Evolutionary conservation across 2,113 vertebrate genomes (phyloP).

Genomic region (Vulpes ferrilata): DNA sequence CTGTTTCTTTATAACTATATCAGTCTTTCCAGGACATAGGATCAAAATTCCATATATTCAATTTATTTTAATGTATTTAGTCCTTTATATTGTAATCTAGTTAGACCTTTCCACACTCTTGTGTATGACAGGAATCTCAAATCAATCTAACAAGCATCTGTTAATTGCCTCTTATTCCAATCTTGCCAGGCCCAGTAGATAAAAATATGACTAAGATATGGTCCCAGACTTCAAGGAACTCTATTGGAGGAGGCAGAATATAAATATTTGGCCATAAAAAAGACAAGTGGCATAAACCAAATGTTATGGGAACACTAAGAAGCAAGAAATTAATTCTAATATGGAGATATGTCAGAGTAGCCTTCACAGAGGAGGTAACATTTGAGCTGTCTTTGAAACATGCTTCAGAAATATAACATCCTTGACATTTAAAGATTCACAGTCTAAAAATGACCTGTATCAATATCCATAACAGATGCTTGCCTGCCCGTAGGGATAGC

Average conservation of each 20-base stretch:
- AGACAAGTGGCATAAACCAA: conserved; percentile 13
- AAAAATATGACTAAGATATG: not conserved
- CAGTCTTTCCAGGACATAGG: not conserved
- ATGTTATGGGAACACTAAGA: not conserved
- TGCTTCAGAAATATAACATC: conserved; percentile 3
- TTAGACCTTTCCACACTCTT: not conserved
- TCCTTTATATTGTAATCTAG: not conserved
- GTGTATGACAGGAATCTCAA: not conserved
- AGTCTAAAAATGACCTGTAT: not conserved
- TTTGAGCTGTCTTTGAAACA: conserved; percentile 59
- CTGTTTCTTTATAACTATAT: not conserved
- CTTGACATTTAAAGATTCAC: conserved; percentile 63
- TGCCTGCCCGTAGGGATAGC: not conserved
- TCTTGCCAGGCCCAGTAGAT: not conserved
- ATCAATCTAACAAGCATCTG: not conserved
- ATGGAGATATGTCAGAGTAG: not conserved
- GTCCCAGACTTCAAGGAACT: not conserved
- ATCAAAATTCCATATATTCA: not conserved
- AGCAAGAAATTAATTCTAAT: conserved; percentile 21
- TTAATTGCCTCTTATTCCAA: not conserved
- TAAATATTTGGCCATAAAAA: not conserved
- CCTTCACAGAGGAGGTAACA: conserved; percentile 54
- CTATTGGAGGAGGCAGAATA: not conserved
- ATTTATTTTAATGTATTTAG: not conserved
- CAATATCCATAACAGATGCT: not conserved